These are phyloP conservation scores for Dermatophagoides farinae DNA, from an alignment of 1,140 invertebrate species.

Conservation along the genomic window DNA sequence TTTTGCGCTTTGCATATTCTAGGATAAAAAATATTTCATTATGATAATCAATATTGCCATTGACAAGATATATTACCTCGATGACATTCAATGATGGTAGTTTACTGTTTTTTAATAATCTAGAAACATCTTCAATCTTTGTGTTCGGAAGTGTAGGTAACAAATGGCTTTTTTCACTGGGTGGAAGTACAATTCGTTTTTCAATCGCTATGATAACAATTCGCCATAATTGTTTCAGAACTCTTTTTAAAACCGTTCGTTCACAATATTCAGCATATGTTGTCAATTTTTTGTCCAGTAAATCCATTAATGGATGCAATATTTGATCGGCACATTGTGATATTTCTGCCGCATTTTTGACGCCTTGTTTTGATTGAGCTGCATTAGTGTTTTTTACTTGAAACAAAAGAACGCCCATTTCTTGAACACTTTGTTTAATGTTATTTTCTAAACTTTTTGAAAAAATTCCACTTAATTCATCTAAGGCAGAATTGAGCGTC, in stretches of 20 bases:
- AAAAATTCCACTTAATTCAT: conserved; percentile 82
- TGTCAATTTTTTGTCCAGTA: conserved; percentile 54
- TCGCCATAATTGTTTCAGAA: conserved; percentile 97
- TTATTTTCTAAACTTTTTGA: conserved; percentile 78
- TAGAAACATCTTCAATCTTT: conserved; percentile 88
- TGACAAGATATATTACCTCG: conserved; percentile 27
- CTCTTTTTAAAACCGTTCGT: conserved; percentile 91
- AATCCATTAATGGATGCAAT: conserved; percentile 83
- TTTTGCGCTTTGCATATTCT: conserved; percentile 31
- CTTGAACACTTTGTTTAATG: conserved; percentile 81
- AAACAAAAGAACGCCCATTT: conserved; percentile 68
- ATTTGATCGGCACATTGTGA: conserved; percentile 78
- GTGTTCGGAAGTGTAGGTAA: conserved; percentile 88
- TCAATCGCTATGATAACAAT: conserved; percentile 97
- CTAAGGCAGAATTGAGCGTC: conserved; percentile 73
- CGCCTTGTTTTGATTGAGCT: conserved; percentile 41
- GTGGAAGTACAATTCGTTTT: conserved; percentile 93
- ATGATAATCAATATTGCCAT: not conserved
- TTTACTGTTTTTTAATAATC: conserved; percentile 77
- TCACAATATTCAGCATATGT: conserved; percentile 95
- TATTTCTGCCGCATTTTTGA: conserved; percentile 28
- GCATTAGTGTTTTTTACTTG: conserved; percentile 67
- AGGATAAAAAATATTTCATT: not conserved
- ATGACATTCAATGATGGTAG: conserved; percentile 85
- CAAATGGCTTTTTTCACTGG: conserved; percentile 88